phyloP scores from a whole-genome alignment of 1,140 invertebrate genomes.

The Potamilus streckersoni region DNA sequence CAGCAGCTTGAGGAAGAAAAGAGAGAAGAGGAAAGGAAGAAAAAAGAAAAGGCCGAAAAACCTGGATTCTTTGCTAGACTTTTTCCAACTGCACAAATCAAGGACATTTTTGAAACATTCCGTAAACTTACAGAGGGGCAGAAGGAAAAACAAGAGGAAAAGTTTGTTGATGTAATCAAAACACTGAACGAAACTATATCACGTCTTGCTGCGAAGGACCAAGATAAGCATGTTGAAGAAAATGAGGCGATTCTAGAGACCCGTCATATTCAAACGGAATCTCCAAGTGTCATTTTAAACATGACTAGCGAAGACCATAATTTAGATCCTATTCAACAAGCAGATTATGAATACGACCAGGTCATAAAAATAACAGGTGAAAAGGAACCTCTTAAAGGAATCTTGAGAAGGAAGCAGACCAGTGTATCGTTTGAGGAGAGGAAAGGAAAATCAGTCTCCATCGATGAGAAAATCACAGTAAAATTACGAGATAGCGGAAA shows the following conservation, averaged over 20 bases:
- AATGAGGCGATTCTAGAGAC: neutral
- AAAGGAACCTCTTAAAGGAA: neutral
- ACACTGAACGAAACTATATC: constrained; percentile 19
- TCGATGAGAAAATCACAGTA: neutral
- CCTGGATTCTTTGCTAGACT: constrained; percentile 42
- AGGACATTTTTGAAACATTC: constrained; percentile 41
- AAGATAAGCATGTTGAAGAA: neutral
- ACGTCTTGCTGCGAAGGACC: neutral
- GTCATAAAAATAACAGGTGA: neutral
- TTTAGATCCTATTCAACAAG: too few relatives aligned
- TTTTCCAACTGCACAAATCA: constrained; percentile 44
- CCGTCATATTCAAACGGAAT: too few relatives aligned
- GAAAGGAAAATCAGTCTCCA: neutral
- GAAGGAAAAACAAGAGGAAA: constrained; percentile 40
- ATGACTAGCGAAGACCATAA: too few relatives aligned
- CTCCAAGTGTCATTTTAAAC: too few relatives aligned
- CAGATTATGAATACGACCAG: neutral
- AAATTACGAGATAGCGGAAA: neutral
- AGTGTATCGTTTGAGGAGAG: neutral
- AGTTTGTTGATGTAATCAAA: constrained; percentile 43
- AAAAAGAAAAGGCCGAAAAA: constrained; percentile 60
- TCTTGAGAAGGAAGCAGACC: neutral
- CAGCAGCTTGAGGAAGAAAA: constrained; percentile 39
- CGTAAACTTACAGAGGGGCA: constrained; percentile 19
- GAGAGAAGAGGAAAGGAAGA: constrained; percentile 28